phyloP scores from a whole-genome alignment of 2,888 invertebrate genomes.

The Reticulitermes lucifugus region DNA sequence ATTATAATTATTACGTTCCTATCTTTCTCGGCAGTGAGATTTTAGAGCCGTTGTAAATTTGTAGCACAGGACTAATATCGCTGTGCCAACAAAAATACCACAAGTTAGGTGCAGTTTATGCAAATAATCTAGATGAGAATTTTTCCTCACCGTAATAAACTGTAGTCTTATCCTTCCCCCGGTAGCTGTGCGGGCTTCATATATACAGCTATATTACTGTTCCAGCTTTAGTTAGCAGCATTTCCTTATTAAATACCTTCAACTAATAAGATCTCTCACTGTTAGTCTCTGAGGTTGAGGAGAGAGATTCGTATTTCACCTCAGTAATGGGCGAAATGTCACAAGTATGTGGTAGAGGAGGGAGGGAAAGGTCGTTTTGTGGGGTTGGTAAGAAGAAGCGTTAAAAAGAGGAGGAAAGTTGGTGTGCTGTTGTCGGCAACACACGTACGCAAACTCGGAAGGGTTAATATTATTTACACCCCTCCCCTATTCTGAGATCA shows the following conservation, averaged over 20 bases:
- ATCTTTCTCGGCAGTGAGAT: slow-evolving; percentile 60
- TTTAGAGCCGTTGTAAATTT: slow-evolving; percentile 57
- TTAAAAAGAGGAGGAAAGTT: slow-evolving; percentile 11
- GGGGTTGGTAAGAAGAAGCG: slow-evolving; percentile 24
- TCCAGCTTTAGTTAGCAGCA: slow-evolving; percentile 61
- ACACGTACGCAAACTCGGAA: neutral
- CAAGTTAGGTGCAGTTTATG: slow-evolving; percentile 64
- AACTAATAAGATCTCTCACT: slow-evolving; percentile 62
- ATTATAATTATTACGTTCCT: slow-evolving; percentile 64
- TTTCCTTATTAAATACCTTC: slow-evolving; percentile 64
- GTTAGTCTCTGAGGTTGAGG: slow-evolving; percentile 51
- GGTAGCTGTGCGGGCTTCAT: slow-evolving; percentile 42
- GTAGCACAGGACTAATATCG: slow-evolving; percentile 53
- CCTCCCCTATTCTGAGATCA: slow-evolving; percentile 11
- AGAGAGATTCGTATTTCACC: slow-evolving; percentile 52
- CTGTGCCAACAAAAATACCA: slow-evolving; percentile 56
- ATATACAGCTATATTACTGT: slow-evolving; percentile 52
- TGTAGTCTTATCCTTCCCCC: slow-evolving; percentile 61
- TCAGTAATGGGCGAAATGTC: slow-evolving; percentile 50
- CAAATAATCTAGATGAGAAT: slow-evolving; percentile 66
- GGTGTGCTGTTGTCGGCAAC: neutral
- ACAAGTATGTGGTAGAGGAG: slow-evolving; percentile 31
- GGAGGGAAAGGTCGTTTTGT: slow-evolving; percentile 37
- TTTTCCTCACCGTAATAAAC: slow-evolving; percentile 63
- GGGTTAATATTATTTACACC: slow-evolving; percentile 27